Evolutionary conservation across 1,140 invertebrate genomes (phyloP), one percentile per base, ranked within the genome.

Genomic region (Marisa cornuarietis): DNA sequence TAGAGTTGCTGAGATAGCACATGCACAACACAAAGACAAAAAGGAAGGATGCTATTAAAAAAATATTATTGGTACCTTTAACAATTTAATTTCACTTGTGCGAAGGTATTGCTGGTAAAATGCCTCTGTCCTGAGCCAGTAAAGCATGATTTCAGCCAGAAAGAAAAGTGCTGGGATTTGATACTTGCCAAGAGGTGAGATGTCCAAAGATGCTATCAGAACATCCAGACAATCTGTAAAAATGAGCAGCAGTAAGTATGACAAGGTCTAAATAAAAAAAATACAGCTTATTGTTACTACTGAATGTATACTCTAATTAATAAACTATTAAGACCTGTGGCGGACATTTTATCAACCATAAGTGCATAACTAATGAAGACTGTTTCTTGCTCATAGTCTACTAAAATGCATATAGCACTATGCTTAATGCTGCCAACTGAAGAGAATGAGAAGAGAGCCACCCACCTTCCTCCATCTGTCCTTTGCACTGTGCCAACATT

Each of bases 151-250:
- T 84, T 91, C 91, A 18, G 90, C 91, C 68, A 91, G 85, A 78
- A 89, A 91, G 77, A 91, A 91, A 31, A 91, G 83, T 5, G 89
- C 90, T 11, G 89, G 89, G 51, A 91, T 89, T 52, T 91, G 90
- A 52, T 85, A 85, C 69, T 83, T 86, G 71, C 87, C 85, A 58
- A 91, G 62, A 11, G 89, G 88, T 52, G 90, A 88, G 69, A 90
- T 86, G 75, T 90, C 88, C 65, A 91, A 81, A 24, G 91, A 89
- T 52, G 83, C 83, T 49, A 90, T 86, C 79, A 91, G 81, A 9
- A 88, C 85, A 85, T 90, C 88, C 54, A 91, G 80, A 82, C 89
- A 90, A 51, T 91, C 90, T 91, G 85, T 61, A 85, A 83, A 80
- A 24, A 61, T 26, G 26, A 51, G 18, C 51, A 26, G 71, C 13